These are phyloP conservation scores for Melieria picta DNA, from an alignment of 2,888 invertebrate genomes.

Conservation along the genomic window DNA sequence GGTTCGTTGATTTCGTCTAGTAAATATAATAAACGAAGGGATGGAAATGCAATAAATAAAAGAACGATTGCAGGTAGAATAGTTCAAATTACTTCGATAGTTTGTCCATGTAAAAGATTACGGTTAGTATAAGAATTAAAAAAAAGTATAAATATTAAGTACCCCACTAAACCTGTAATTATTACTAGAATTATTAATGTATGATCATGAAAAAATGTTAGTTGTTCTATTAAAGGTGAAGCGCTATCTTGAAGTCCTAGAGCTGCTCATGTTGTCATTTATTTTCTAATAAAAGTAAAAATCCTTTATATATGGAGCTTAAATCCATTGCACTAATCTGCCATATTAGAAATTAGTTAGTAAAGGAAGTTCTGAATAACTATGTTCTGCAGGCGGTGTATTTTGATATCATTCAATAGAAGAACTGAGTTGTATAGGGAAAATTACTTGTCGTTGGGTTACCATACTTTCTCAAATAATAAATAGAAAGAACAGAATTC, in stretches of 20 bases:
- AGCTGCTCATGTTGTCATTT: conserved; percentile 69
- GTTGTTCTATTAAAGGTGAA: conserved; percentile 75
- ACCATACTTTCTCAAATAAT: conserved; percentile 73
- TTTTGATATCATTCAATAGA: conserved; percentile 74
- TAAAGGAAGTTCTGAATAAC: conserved; percentile 71
- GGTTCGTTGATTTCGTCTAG: conserved; percentile 73
- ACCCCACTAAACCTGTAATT: conserved; percentile 72
- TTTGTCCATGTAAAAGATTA: conserved; percentile 64
- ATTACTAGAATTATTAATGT: conserved; percentile 71
- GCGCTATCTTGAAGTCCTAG: conserved; percentile 71
- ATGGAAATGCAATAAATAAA: conserved; percentile 59
- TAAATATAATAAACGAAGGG: conserved; percentile 71
- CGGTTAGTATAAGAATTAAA: conserved; percentile 71
- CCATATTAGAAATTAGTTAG: conserved; percentile 73
- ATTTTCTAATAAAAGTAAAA: conserved; percentile 71
- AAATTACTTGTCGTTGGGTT: conserved; percentile 68
- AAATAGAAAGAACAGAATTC: conserved; percentile 71
- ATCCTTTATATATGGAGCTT: conserved; percentile 75
- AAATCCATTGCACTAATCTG: conserved; percentile 73
- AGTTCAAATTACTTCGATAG: conserved; percentile 75
- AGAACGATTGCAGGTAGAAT: conserved; percentile 71
- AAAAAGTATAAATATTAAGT: conserved; percentile 69
- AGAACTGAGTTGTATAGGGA: conserved; percentile 67
- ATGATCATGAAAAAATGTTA: conserved; percentile 74
- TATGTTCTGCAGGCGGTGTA: conserved; percentile 71